Percentiles rank a stretch among this genome's conserved stretches.
Conservation (phyloP, 2,113 vertebrate species). For the Pitta sordida region DNA sequence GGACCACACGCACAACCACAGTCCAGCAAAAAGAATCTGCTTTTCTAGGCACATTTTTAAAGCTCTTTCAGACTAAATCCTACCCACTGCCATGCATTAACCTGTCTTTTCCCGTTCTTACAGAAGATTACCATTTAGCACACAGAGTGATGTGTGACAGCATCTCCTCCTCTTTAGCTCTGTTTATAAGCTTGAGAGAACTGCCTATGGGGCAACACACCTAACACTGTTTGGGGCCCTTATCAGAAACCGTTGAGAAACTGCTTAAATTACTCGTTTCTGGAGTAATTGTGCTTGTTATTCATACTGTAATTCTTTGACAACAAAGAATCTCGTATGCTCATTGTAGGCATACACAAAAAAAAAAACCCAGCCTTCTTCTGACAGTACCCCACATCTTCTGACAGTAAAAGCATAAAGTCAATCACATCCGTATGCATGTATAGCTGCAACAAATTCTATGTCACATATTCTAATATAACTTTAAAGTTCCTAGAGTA, state of each 20-base stretch:
- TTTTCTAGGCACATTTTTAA: background rate
- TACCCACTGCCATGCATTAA: background rate
- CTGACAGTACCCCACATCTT: too few relatives aligned
- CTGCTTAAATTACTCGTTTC: background rate
- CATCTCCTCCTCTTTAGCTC: background rate
- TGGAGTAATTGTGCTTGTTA: background rate
- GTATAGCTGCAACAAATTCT: background rate
- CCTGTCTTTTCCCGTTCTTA: background rate
- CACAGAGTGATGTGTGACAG: background rate
- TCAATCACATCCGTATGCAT: background rate
- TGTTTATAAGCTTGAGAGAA: background rate
- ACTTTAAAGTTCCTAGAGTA: background rate
- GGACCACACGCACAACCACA: background rate
- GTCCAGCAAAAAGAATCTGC: background rate
- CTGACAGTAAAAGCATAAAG: background rate
- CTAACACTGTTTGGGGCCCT: background rate
- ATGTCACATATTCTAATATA: accelerated
- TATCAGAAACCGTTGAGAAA: background rate
- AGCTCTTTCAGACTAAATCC: background rate
- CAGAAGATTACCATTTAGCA: background rate
- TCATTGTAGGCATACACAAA: background rate
- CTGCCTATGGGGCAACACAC: background rate
- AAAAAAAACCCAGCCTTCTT: accelerated
- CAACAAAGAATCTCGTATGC: background rate
- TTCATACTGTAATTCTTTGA: background rate